Conservation (phyloP, 2,888 invertebrate species). For the Trissoscelio sp. region DNA sequence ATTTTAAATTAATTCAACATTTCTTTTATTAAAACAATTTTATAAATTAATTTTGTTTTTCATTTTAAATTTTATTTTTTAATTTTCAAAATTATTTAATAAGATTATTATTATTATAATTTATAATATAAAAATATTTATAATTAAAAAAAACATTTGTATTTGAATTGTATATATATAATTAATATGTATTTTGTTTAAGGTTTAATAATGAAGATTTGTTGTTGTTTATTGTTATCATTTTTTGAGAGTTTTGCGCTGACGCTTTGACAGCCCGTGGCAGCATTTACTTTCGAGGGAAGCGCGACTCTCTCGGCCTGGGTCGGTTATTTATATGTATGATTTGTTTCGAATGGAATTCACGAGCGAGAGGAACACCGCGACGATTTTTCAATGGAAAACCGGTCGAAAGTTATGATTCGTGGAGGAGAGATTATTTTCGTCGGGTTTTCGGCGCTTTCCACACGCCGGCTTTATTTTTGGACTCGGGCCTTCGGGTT, state of each 20-base stretch:
- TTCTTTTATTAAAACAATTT: too few relatives aligned
- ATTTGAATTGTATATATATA: too few relatives aligned
- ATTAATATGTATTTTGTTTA: too few relatives aligned
- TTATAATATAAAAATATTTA: too few relatives aligned
- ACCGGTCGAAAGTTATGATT: constrained; percentile 60
- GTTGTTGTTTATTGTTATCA: constrained; percentile 48
- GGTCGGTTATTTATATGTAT: constrained; percentile 68
- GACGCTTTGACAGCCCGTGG: constrained; percentile 58
- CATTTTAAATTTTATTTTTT: too few relatives aligned
- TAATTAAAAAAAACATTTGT: too few relatives aligned
- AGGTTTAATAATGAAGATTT: constrained; percentile 16
- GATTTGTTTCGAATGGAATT: constrained; percentile 68
- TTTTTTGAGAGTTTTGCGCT: constrained; percentile 43
- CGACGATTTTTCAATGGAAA: constrained; percentile 63
- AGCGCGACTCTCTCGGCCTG: constrained; percentile 59
- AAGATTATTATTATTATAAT: too few relatives aligned
- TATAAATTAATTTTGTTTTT: too few relatives aligned
- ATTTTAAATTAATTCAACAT: too few relatives aligned
- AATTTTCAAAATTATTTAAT: too few relatives aligned
- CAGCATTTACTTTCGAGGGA: constrained; percentile 59
- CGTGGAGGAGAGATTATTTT: constrained; percentile 53
- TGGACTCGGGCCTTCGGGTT: constrained; percentile 26
- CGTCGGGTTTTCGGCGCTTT: constrained; percentile 44
- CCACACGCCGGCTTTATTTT: constrained; percentile 43
- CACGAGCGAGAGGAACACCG: constrained; percentile 58